Evolutionary conservation across 2,113 vertebrate genomes (phyloP).

Genomic region (Anolis carolinensis): DNA sequence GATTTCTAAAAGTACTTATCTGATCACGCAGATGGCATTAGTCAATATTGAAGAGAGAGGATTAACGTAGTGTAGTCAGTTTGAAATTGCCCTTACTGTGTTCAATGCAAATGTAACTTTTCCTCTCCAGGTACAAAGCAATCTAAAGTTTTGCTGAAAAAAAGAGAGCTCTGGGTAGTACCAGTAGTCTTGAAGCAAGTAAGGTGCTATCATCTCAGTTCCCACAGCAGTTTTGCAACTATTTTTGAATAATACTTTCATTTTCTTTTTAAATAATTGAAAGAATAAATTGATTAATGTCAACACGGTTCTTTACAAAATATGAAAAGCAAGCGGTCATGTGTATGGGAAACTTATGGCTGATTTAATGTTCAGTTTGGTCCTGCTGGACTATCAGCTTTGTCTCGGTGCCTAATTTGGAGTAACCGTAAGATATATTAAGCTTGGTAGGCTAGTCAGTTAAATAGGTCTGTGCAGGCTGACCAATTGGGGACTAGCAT

Average conservation of each 20-base stretch:
- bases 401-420: neutral
- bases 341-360: neutral
- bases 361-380: neutral
- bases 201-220: neutral
- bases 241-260: neutral
- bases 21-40: neutral
- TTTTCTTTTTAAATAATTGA: neutral
- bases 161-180: neutral
- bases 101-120: neutral
- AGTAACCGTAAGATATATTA: neutral
- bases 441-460: neutral
- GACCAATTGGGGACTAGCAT: neutral
- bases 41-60: neutral
- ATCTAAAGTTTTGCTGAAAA: neutral
- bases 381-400: neutral
- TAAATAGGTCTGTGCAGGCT: neutral
- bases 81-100: neutral
- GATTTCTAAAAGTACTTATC: neutral
- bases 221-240: neutral
- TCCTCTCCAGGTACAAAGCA: neutral
- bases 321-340: neutral
- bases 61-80: neutral
- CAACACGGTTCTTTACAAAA: neutral
- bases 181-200: neutral
- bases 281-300: neutral